Base-by-base conservation (phyloP, 2,797 vertebrate species). In the Periparus ater region DNA sequence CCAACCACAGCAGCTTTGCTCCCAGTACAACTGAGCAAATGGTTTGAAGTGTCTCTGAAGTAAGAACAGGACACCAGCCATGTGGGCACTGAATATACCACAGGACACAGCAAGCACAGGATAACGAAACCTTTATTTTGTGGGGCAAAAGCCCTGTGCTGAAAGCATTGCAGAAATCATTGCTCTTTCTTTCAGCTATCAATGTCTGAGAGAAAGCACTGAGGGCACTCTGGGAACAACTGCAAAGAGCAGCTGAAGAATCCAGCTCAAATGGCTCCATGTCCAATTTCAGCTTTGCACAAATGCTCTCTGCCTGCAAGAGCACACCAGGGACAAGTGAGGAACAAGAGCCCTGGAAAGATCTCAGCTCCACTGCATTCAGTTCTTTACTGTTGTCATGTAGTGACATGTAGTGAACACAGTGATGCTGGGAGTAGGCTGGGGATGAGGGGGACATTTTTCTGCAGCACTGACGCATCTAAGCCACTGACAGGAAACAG, bases 371-470 rank as follows among this genome's bases (percentile, higher is more conserved):
- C 12, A 10, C 2, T n/a, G 81, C 32, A 12, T 40, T 70, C 55
- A 40, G 26, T 20, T 45, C 55, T 42, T 21, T 27, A 7, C 58
- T 51, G 63, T 7, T 66, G 62, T 48, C 29, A 54, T 1, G 7
- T 15, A 3, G 0, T 54, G 67, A 82, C 29, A 54, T 1, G 7
- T 15, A 3, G 0, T 54, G 67, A 82, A 45, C 6, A 1, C 51
- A 47, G 12, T 40, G 61, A 55, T 8, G 12, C 44, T 73, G 72
- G 36, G 17, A 73, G 60, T 34, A 72, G 60, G 67, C 54, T 76
- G 42, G 42, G 54, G 38, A 75, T 32, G 42, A 84, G 17, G 10
- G 47, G 26, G 47, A 73, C 15, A 4, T 25, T 85, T 26, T 88
- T 40, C 36, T 87, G 60, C 60, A 92, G 67, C 58, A n/a, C 15